Conservation (phyloP, 2,888 invertebrate genomes). For the Melanchra persicariae region DNA sequence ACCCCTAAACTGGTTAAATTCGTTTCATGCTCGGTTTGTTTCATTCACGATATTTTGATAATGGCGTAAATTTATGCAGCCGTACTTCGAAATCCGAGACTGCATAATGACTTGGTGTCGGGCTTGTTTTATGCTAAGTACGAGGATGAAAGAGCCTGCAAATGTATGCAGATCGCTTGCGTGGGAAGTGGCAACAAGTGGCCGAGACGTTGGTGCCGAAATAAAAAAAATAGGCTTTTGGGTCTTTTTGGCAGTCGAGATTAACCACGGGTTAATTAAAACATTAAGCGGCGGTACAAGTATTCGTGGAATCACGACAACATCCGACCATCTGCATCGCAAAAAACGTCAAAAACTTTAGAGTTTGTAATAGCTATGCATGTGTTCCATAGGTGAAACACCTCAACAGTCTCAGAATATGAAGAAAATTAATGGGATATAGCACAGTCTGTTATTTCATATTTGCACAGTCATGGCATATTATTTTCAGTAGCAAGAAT, state of each 20-base stretch:
- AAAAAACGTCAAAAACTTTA: constrained; percentile 29
- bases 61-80: constrained; percentile 88
- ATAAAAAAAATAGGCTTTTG: constrained; percentile 76
- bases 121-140: constrained; percentile 90
- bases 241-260: constrained; percentile 77
- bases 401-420: neutral
- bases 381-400: constrained; percentile 3
- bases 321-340: constrained; percentile 39
- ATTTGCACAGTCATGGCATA: neutral
- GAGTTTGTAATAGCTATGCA: constrained; percentile 15
- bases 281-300: constrained; percentile 71
- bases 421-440: neutral
- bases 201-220: constrained; percentile 79
- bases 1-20: constrained; percentile 85
- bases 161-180: constrained; percentile 89
- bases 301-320: constrained; percentile 58
- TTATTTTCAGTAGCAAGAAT: neutral
- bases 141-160: constrained; percentile 86
- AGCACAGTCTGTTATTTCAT: constrained; percentile 11
- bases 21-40: constrained; percentile 82
- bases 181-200: constrained; percentile 90
- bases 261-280: constrained; percentile 83
- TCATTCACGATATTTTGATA: constrained; percentile 90
- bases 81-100: constrained; percentile 86
- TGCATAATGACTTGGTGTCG: constrained; percentile 88